Evolutionary conservation across 2,113 vertebrate genomes (phyloP).

Genomic region (Cercopithecus mona): DNA sequence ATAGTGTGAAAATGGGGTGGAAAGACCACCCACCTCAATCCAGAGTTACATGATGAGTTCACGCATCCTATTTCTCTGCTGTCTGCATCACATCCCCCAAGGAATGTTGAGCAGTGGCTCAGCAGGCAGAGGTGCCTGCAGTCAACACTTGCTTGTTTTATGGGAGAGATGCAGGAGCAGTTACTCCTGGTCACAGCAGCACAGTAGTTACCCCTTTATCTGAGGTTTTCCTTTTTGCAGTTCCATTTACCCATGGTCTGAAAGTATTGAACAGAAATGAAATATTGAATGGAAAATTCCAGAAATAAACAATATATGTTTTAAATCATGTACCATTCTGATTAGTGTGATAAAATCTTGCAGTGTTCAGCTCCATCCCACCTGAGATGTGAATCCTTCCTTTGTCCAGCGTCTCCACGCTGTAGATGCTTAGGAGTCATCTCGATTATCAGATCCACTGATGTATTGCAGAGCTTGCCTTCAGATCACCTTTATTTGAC

Average conservation of each 20-base stretch:
- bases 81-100: neutral
- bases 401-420: neutral
- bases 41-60: neutral
- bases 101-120: neutral
- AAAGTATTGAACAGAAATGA: neutral
- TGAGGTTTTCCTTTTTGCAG: neutral
- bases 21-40: neutral
- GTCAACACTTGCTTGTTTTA: neutral
- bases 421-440: neutral
- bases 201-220: neutral
- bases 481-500: neutral
- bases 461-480: neutral
- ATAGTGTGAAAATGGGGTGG: fast-evolving
- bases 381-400: neutral
- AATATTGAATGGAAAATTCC: neutral
- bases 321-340: neutral
- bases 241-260: neutral
- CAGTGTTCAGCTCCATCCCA: neutral
- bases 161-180: neutral
- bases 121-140: neutral
- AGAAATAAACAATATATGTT: neutral
- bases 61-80: neutral
- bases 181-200: fast-evolving
- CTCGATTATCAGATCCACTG: neutral
- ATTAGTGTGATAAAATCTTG: neutral